Evolutionary conservation across 2,797 vertebrate species (phyloP), one percentile per base, ranked within the genome.

Genomic region (Coregonus sp.): DNA sequence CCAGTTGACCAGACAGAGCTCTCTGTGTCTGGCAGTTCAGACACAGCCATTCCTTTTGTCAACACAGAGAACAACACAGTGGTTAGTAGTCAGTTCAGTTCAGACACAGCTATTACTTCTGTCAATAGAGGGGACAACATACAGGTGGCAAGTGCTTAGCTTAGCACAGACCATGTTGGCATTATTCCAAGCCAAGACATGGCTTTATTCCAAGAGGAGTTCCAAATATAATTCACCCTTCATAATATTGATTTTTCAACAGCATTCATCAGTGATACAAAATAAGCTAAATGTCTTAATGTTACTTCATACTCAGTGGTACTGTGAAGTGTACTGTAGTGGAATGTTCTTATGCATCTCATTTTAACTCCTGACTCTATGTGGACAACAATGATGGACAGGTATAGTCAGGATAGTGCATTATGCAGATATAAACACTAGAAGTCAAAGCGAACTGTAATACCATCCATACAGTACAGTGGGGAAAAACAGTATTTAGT

Each of bases 21-120:
- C 97, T 97, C 87, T 97, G 95, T 76, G 97, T 99, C 89, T 99
- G 98, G 87, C 98, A 99, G 85, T 95, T 98, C 91, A 99, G 95
- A 87, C 98, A 99, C 73, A 99, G 94, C 98, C 98, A 99, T 93
- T 99, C 97, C 85, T 95, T 95, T 98, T 99, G 92, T 61, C 84
- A 92, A 63, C 80, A 85, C 82, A 66, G 84, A 92, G 70, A 81
- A 63, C 56, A 63, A 89, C 4, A 83, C 18, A 73, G 59, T 16
- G 14, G 80, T 84, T 75, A 81, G n/a, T 6, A 65, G 75, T 70
- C 1, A 80, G 15, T 11, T 66, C 25, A 25, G 25, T 25, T 20
- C 50, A 51, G 50, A 51, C 50, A 51, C 4, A 56, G 16, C 56
- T n/a, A 59, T 59, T n/a, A 5, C 1, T 59, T 59, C 56, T n/a